Percentiles rank a stretch among this genome's conserved stretches.
Evolutionary conservation across 2,888 invertebrate species (phyloP).

Genomic region (Camponotus fellah): DNA sequence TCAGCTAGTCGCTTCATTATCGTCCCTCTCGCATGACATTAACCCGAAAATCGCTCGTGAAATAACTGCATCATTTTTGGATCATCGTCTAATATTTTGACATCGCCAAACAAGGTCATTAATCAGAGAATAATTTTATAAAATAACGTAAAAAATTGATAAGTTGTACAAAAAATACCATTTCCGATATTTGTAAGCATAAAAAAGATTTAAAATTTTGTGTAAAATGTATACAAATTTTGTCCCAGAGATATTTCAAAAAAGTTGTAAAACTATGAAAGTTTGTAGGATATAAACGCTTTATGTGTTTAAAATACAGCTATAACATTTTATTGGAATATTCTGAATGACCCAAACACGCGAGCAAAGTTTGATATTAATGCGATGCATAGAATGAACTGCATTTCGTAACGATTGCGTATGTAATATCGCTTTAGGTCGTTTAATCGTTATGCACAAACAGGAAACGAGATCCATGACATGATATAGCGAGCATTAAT

Average conservation of each 20-base stretch:
- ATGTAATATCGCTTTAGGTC: conserved; percentile 37
- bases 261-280: not conserved
- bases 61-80: conserved; percentile 18
- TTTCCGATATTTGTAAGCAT: not conserved
- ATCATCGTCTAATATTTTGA: not conserved
- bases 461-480: conserved; percentile 15
- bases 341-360: not conserved
- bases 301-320: not conserved
- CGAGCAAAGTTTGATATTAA: not conserved
- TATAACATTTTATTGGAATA: not conserved
- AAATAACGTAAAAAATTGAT: not conserved
- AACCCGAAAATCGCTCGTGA: conserved; percentile 32
- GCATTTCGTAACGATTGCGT: conserved; percentile 20
- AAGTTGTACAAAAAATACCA: not conserved
- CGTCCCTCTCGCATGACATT: conserved; percentile 27
- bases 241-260: not conserved
- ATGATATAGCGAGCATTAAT: conserved; percentile 35
- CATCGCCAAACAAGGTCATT: not conserved
- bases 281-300: not conserved
- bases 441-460: conserved; percentile 28
- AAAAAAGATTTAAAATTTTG: not conserved
- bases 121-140: too few relatives aligned
- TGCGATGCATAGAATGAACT: not conserved
- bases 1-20: conserved; percentile 51
- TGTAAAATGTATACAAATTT: not conserved